Conservation (phyloP, 1,140 invertebrate genomes). For the Periplaneta americana region DNA sequence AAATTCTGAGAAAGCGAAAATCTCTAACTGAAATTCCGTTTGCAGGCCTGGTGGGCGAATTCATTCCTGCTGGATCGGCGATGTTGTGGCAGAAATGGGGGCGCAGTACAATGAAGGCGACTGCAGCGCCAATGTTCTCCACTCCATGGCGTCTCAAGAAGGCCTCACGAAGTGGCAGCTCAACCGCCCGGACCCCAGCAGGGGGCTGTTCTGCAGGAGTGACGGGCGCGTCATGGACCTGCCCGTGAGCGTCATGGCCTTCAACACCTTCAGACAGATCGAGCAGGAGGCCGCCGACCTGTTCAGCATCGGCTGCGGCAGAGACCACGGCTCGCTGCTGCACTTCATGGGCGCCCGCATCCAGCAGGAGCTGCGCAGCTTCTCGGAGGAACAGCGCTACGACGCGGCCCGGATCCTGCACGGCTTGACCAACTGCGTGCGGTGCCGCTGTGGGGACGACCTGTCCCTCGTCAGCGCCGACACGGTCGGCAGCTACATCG, state of each 20-base stretch:
- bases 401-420: slow-evolving; percentile 59
- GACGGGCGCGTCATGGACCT: slow-evolving; percentile 57
- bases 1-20: too few species aligned
- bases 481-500: slow-evolving; percentile 56
- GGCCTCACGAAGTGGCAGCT: slow-evolving; percentile 48
- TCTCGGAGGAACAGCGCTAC: slow-evolving; percentile 32
- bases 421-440: slow-evolving; percentile 51
- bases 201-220: slow-evolving; percentile 55
- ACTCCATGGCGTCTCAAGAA: slow-evolving; percentile 57
- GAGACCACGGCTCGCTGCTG: slow-evolving; percentile 50
- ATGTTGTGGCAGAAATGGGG: slow-evolving; percentile 66
- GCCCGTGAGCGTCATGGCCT: slow-evolving; percentile 52
- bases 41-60: slow-evolving; percentile 60
- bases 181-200: slow-evolving; percentile 38
- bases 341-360: slow-evolving; percentile 57
- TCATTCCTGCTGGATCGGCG: slow-evolving; percentile 66
- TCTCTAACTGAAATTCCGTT: too few species aligned
- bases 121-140: slow-evolving; percentile 57
- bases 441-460: slow-evolving; percentile 54
- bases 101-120: slow-evolving; percentile 58
- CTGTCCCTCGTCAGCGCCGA: slow-evolving; percentile 56
- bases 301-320: slow-evolving; percentile 44
- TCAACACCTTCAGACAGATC: slow-evolving; percentile 55
- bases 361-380: slow-evolving; percentile 41
- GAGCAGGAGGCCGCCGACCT: slow-evolving; percentile 47